Conservation (phyloP, 2,797 vertebrate genomes). For the Lacerta agilis region DNA sequence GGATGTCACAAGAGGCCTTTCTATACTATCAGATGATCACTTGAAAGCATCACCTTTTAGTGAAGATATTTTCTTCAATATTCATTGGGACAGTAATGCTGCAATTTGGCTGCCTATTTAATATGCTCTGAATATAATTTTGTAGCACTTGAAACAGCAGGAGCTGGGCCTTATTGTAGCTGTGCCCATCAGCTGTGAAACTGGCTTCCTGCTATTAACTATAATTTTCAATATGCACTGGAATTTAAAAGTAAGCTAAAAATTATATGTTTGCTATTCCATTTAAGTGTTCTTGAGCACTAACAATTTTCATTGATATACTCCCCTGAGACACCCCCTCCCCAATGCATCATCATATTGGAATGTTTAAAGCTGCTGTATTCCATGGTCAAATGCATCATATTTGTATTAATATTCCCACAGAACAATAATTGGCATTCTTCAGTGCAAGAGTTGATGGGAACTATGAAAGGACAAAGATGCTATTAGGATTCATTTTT, state of each 20-base stretch:
- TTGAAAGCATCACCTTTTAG: not conserved
- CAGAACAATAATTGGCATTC: slow-evolving; percentile 21
- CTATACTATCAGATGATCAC: not conserved
- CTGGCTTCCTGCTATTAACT: slow-evolving; percentile 35
- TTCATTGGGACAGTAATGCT: slow-evolving; percentile 4
- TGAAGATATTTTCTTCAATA: slow-evolving; percentile 14
- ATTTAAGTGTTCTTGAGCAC: slow-evolving; percentile 40
- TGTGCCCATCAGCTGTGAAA: slow-evolving; percentile 19
- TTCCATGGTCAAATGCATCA: slow-evolving; percentile 15
- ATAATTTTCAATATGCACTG: slow-evolving; percentile 31
- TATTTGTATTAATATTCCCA: slow-evolving; percentile 20
- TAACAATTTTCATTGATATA: slow-evolving; percentile 36
- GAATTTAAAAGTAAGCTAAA: slow-evolving; percentile 43
- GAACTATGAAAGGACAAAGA: slow-evolving; percentile 27
- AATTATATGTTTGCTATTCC: slow-evolving; percentile 28
- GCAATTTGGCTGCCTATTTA: slow-evolving; percentile 37
- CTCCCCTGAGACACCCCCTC: slow-evolving; percentile 20
- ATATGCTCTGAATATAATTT: slow-evolving; percentile 34
- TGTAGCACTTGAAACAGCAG: slow-evolving; percentile 40
- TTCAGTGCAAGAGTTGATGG: not conserved
- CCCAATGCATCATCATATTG: slow-evolving; percentile 24
- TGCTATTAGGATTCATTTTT: not conserved
- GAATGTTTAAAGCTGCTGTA: slow-evolving; percentile 14
- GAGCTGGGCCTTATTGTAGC: slow-evolving; percentile 39
- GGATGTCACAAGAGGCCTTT: not conserved